These are phyloP conservation scores for Tetramorium parvispinum DNA, from an alignment of 1,140 invertebrate species.

Conservation along the genomic window DNA sequence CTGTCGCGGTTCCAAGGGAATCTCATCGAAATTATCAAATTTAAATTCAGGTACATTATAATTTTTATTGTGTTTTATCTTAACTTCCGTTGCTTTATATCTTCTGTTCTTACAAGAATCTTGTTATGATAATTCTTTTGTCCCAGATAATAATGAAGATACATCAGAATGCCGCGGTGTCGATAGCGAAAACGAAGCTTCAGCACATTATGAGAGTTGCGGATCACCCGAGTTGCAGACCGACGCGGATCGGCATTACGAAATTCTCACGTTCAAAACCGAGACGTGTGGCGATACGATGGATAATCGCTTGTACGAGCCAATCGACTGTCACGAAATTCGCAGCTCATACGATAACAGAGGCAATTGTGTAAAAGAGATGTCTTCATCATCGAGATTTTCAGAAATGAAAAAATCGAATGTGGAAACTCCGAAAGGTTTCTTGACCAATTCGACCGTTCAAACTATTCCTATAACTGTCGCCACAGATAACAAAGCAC, in stretches of 20 bases:
- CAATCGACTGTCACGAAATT: constrained; percentile 4
- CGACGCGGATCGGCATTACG: constrained; percentile 42
- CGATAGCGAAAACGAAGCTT: constrained; percentile 9
- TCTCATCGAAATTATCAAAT: constrained; percentile 13
- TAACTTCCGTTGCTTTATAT: not conserved
- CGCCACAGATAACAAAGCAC: constrained; percentile 47
- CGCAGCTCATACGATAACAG: not conserved
- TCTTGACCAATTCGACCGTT: constrained; percentile 32
- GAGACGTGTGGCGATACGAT: constrained; percentile 14
- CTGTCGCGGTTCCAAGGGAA: not conserved
- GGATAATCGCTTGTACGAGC: constrained; percentile 30
- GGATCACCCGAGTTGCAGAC: constrained; percentile 13
- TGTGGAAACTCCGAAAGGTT: not conserved
- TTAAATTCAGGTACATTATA: constrained; percentile 31
- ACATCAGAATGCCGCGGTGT: not conserved
- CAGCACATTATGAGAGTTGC: constrained; percentile 35
- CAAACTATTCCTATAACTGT: constrained; percentile 61
- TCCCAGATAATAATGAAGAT: not conserved
- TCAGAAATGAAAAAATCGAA: not conserved
- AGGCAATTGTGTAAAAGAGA: not conserved
- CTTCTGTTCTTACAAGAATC: not conserved
- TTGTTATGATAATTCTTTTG: not conserved
- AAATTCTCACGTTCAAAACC: constrained; percentile 43
- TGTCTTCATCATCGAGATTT: not conserved
- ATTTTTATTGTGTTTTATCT: not conserved